Conservation (phyloP, 2,113 vertebrate genomes). For the Gopherus evgoodei region DNA sequence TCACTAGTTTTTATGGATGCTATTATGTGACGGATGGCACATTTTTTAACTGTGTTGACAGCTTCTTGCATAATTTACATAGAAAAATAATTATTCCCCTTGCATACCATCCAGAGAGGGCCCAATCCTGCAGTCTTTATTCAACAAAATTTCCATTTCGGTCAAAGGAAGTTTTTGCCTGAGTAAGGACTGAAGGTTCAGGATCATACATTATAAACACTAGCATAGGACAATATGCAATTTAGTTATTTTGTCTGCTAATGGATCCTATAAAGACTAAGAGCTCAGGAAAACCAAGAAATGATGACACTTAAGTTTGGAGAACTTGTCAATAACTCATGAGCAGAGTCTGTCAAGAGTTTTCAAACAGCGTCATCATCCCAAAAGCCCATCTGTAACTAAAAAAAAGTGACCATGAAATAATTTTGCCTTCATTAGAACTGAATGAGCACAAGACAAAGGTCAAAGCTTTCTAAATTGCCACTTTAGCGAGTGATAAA, state of each 20-base stretch:
- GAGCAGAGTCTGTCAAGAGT: background rate
- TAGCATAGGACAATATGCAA: rapidly evolving
- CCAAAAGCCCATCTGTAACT: background rate
- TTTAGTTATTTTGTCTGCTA: background rate
- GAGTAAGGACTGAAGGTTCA: background rate
- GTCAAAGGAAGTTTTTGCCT: background rate
- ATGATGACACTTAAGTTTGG: background rate
- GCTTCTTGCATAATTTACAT: background rate
- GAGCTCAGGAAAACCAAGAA: background rate
- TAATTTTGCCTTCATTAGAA: background rate
- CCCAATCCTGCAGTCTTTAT: background rate
- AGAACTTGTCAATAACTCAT: background rate
- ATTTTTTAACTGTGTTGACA: background rate
- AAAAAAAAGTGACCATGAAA: background rate
- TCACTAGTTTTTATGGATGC: background rate
- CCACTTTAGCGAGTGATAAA: background rate
- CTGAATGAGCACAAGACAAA: background rate
- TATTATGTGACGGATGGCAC: rapidly evolving
- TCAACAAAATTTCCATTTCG: background rate
- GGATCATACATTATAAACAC: rapidly evolving
- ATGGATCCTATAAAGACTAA: background rate
- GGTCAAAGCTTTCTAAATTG: background rate
- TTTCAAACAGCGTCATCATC: background rate
- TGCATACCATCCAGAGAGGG: too few species aligned
- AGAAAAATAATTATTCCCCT: background rate